These are phyloP conservation scores for Rhipidura dahli DNA, from an alignment of 2,113 vertebrate species.

Conservation along the genomic window DNA sequence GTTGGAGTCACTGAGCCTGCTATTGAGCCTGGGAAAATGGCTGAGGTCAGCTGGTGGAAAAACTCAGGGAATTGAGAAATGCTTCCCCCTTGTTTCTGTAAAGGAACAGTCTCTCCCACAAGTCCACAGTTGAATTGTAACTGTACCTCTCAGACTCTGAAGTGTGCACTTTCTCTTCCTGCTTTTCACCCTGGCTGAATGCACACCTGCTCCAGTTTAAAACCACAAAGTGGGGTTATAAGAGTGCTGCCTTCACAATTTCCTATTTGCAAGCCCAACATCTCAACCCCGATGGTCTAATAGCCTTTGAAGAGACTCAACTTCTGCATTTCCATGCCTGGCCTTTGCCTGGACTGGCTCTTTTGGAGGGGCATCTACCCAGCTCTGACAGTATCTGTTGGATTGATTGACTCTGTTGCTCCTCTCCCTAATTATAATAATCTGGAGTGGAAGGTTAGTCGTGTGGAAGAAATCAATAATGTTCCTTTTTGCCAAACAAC, in stretches of 20 bases:
- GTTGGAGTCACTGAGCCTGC: too few relatives aligned
- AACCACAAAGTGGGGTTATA: fast-evolving
- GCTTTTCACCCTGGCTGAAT: neutral
- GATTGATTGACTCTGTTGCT: neutral
- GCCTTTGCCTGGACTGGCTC: neutral
- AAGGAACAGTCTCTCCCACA: too few relatives aligned
- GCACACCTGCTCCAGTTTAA: fast-evolving
- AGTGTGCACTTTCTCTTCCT: neutral
- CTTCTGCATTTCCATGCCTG: neutral
- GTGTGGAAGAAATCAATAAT: neutral
- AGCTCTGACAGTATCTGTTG: neutral
- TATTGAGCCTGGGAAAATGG: too few relatives aligned
- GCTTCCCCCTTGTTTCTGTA: too few relatives aligned
- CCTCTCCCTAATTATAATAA: neutral
- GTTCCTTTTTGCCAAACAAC: neutral
- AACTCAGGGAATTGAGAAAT: too few relatives aligned
- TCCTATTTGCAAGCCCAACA: neutral
- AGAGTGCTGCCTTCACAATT: neutral
- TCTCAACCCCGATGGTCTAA: neutral
- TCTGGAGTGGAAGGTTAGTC: neutral
- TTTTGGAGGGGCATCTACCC: neutral
- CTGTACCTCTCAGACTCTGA: too few relatives aligned
- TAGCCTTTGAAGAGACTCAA: neutral
- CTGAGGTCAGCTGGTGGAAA: too few relatives aligned
- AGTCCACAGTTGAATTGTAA: too few relatives aligned